Evolutionary conservation across 2,113 vertebrate species (phyloP).

Genomic region (Lota lota): DNA sequence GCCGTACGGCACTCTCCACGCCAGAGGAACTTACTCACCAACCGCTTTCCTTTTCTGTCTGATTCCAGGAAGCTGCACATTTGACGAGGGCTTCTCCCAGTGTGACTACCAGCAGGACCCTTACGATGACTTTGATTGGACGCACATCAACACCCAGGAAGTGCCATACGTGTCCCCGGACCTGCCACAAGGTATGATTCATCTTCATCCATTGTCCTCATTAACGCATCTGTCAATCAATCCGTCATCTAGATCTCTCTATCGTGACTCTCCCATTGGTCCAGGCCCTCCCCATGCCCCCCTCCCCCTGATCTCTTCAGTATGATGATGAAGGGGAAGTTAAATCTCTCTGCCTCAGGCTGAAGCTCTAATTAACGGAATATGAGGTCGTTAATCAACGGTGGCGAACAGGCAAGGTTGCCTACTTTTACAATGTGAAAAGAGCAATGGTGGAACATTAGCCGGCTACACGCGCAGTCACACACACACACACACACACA

Average conservation of each 20-base stretch:
- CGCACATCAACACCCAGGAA: conserved; percentile 90
- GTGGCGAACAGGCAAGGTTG: conserved; percentile 75
- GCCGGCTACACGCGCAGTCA: conserved; percentile 17
- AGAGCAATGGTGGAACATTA: conserved; percentile 51
- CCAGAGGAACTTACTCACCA: not conserved
- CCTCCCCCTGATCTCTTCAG: conserved; percentile 58
- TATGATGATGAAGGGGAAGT: conserved; percentile 84
- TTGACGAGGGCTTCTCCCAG: conserved; percentile 88
- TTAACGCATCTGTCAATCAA: conserved; percentile 2
- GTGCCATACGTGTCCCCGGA: conserved; percentile 87
- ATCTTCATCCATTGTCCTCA: not conserved
- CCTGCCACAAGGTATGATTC: conserved; percentile 88
- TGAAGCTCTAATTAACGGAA: conserved; percentile 87
- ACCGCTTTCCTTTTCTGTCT: conserved; percentile 9
- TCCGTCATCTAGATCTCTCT: not conserved
- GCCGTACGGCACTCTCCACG: not conserved
- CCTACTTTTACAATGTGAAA: conserved; percentile 61
- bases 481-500: no score
- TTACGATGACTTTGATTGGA: conserved; percentile 96
- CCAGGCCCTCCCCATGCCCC: not conserved
- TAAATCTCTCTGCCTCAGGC: conserved; percentile 88
- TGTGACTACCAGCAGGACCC: conserved; percentile 97
- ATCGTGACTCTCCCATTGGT: not conserved
- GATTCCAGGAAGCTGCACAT: conserved; percentile 86
- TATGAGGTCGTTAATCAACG: conserved; percentile 96